Evolutionary conservation across 2,797 vertebrate genomes (phyloP).

Genomic region (Rhinichthys osculus): DNA sequence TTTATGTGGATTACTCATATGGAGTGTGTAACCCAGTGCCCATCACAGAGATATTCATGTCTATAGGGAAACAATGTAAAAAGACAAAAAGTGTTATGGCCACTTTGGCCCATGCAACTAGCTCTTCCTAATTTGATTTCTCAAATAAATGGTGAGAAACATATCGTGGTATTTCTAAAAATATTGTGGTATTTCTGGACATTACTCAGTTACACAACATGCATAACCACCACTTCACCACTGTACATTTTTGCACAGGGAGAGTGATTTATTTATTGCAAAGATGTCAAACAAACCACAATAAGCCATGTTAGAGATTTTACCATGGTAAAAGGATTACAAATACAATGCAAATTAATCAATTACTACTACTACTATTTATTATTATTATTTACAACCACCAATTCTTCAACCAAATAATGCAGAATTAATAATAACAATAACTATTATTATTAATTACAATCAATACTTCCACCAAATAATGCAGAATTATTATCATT

Average conservation of each 20-base stretch:
- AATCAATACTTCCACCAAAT: background rate
- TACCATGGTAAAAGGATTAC: background rate
- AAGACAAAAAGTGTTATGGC: conserved; percentile 39
- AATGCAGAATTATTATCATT: background rate
- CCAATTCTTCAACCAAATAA: background rate
- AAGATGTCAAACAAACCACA: background rate
- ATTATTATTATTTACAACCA: background rate
- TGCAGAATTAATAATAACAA: background rate
- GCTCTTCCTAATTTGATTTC: conserved; percentile 3
- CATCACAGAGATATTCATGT: conserved; percentile 47
- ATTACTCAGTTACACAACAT: background rate
- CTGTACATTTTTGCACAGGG: background rate
- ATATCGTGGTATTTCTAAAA: background rate
- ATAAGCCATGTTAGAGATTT: background rate
- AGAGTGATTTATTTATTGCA: background rate
- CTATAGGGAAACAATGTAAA: conserved; percentile 36
- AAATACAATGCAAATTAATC: background rate
- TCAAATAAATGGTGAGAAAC: conserved; percentile 28
- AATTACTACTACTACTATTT: background rate
- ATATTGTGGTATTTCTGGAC: background rate
- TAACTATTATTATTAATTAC: too few relatives aligned
- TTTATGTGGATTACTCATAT: background rate
- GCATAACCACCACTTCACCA: background rate
- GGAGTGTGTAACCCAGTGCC: conserved; percentile 39
- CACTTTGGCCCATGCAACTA: conserved; percentile 34